A percentile compares a stretch with the other conserved stretches of the same genome.
Evolutionary conservation across 1,140 invertebrate species (phyloP).

Genomic region (Tetraneura akinire): DNA sequence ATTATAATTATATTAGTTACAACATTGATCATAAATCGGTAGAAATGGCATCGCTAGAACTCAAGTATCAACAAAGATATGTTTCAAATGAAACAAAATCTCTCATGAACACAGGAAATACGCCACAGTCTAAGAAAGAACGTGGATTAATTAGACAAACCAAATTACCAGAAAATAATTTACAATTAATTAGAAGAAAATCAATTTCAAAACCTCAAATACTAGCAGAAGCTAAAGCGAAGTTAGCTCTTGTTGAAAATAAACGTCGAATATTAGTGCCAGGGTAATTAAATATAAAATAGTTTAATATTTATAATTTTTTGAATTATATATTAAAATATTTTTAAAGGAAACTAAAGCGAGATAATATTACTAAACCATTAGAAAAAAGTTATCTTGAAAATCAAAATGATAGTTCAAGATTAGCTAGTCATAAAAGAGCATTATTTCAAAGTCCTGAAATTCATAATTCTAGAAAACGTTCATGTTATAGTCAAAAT

Average conservation of each 20-base stretch:
- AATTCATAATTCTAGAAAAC: conserved; percentile 36
- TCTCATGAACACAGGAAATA: conserved; percentile 27
- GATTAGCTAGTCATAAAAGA: conserved; percentile 38
- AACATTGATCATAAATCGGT: conserved; percentile 39
- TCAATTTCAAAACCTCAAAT: conserved; percentile 37
- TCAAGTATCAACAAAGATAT: conserved; percentile 34
- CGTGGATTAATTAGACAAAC: background rate
- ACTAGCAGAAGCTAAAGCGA: conserved; percentile 42
- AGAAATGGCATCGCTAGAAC: conserved; percentile 38
- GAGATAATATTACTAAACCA: conserved; percentile 41
- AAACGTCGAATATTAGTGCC: conserved; percentile 41
- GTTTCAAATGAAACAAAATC: conserved; percentile 45
- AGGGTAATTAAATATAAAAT: conserved; percentile 14
- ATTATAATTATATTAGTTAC: conserved; percentile 21
- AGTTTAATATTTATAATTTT: background rate
- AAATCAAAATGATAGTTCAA: conserved; percentile 20
- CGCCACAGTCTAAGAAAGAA: conserved; percentile 35
- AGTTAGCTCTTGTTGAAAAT: conserved; percentile 48
- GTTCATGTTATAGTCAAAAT: conserved; percentile 39
- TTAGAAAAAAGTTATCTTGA: conserved; percentile 48
- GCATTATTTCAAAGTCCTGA: conserved; percentile 48
- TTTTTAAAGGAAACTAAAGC: conserved; percentile 39
- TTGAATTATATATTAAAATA: background rate
- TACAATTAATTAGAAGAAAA: conserved; percentile 37
- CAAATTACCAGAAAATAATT: conserved; percentile 10